Evolutionary conservation across 1,140 invertebrate genomes (phyloP).

Genomic region (Elysia chlorotica): DNA sequence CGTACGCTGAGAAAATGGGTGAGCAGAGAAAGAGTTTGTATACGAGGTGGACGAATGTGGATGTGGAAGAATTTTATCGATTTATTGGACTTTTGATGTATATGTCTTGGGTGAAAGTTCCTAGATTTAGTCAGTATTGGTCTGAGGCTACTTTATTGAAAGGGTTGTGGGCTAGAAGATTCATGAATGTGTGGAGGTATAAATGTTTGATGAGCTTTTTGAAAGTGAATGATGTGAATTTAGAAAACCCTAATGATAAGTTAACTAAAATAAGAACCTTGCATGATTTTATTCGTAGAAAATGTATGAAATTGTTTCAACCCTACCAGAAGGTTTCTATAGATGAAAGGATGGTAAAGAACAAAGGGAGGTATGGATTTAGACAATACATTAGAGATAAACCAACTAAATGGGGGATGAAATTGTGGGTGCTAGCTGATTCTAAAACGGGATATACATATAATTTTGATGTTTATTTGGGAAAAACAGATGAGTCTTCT

Average conservation of each 20-base stretch:
- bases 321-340: slow-evolving; percentile 25
- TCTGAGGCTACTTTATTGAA: background rate
- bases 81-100: background rate
- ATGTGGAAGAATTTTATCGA: background rate
- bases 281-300: slow-evolving; percentile 3
- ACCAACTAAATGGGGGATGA: slow-evolving; percentile 64
- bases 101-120: background rate
- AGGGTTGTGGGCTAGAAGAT: background rate
- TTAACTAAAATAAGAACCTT: background rate
- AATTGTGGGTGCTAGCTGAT: slow-evolving; percentile 51
- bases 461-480: slow-evolving; percentile 62
- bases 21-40: background rate
- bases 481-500: slow-evolving; percentile 25
- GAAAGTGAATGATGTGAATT: background rate
- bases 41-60: background rate
- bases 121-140: background rate
- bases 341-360: slow-evolving; percentile 48
- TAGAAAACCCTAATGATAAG: background rate
- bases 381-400: slow-evolving; percentile 64
- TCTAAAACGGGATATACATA: slow-evolving; percentile 55
- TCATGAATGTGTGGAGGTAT: background rate
- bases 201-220: slow-evolving; percentile 6
- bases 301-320: slow-evolving; percentile 11
- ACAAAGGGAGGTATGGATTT: slow-evolving; percentile 51
- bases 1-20: background rate